These are phyloP conservation scores for Lerema accius DNA, from an alignment of 1,140 invertebrate genomes.

Conservation along the genomic window DNA sequence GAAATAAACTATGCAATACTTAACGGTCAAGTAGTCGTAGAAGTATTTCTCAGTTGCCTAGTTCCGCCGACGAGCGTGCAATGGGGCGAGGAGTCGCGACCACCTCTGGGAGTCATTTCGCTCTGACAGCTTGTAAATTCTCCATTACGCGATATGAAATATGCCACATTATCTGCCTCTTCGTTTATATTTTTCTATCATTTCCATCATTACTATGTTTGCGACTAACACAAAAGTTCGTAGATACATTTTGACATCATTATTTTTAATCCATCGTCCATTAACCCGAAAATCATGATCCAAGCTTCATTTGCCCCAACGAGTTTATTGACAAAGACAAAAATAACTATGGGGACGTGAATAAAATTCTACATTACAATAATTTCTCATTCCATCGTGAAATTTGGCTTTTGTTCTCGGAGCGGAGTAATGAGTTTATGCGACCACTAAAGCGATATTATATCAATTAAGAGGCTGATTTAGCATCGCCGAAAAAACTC, in stretches of 20 bases:
- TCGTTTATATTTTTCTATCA: constrained; percentile 56
- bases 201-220: constrained; percentile 50
- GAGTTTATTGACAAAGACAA: constrained; percentile 12
- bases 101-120: constrained; percentile 80
- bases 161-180: constrained; percentile 53
- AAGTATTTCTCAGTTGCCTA: constrained; percentile 39
- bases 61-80: constrained; percentile 27
- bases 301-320: constrained; percentile 28
- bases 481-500: constrained; percentile 63
- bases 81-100: constrained; percentile 53
- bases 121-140: constrained; percentile 82
- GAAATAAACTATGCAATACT: neutral
- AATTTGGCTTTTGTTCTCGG: constrained; percentile 71
- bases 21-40: constrained; percentile 15
- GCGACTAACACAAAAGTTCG: too few species aligned
- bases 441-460: constrained; percentile 71
- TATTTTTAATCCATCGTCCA: too few species aligned
- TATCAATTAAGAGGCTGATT: constrained; percentile 74
- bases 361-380: constrained; percentile 44
- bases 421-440: constrained; percentile 65
- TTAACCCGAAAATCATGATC: constrained; percentile 30
- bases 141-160: constrained; percentile 82
- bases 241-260: too few species aligned
- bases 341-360: constrained; percentile 38
- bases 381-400: constrained; percentile 68